Conservation (phyloP, 2,113 vertebrate genomes). For the Urocitellus parryii region DNA sequence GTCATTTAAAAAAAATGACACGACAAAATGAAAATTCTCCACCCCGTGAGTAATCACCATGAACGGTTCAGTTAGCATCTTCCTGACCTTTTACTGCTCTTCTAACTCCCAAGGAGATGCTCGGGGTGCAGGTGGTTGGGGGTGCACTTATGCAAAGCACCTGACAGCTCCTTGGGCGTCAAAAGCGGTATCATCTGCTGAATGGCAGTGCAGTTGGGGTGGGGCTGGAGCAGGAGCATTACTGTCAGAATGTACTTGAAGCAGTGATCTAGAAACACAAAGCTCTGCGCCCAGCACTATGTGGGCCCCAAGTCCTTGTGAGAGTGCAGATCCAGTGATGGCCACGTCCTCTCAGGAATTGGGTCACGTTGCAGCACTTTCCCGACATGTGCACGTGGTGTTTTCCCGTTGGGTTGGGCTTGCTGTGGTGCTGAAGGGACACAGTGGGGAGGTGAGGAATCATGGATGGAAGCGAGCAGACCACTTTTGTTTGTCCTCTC, state of each 20-base stretch:
- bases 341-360: neutral
- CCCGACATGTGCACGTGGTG: neutral
- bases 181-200: neutral
- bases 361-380: neutral
- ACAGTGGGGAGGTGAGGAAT: neutral
- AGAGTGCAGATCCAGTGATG: neutral
- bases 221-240: too few species aligned
- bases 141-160: too few species aligned
- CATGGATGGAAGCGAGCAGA: neutral
- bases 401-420: neutral
- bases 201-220: accelerated
- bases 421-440: neutral
- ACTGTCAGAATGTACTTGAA: neutral
- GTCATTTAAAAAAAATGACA: neutral
- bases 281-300: accelerated
- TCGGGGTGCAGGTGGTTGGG: too few species aligned
- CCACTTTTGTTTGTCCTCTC: neutral
- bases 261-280: neutral
- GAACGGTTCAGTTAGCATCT: neutral
- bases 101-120: neutral
- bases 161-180: too few species aligned
- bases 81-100: neutral
- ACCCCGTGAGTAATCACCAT: neutral
- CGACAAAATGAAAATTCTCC: neutral
- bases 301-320: neutral